phyloP scores from a whole-genome alignment of 2,113 vertebrate genomes.

The Amblyornis subalaris region DNA sequence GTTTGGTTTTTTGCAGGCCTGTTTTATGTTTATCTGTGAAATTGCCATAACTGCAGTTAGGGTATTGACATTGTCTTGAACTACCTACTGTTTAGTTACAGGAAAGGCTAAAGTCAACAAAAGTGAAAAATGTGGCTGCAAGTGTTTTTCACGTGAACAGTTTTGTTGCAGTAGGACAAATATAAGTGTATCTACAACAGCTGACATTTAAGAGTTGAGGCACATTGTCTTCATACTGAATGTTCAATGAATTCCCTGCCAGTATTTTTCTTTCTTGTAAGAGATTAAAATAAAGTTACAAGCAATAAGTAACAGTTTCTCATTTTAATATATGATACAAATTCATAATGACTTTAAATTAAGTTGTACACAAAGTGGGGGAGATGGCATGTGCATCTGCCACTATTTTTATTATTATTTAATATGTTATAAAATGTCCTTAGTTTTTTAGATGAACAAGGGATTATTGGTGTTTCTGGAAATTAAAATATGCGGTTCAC shows the following conservation, averaged over 20 bases:
- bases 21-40: not conserved
- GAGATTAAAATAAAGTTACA: constrained; percentile 6
- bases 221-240: not conserved
- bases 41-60: not conserved
- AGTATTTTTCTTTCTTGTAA: not conserved
- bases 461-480: not conserved
- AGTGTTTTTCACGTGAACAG: not conserved
- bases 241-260: not conserved
- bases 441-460: not conserved
- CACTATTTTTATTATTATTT: not conserved
- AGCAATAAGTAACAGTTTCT: not conserved
- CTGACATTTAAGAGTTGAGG: not conserved
- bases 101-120: not conserved
- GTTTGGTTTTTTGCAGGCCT: not conserved
- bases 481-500: not conserved
- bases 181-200: not conserved
- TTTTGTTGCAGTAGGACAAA: not conserved
- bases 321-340: not conserved
- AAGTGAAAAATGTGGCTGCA: not conserved
- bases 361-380: not conserved
- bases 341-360: not conserved
- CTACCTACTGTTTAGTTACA: not conserved
- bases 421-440: not conserved
- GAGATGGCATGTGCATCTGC: not conserved
- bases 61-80: not conserved